phyloP scores from a whole-genome alignment of 2,888 invertebrate species.

The Andrena chrysosceles region DNA sequence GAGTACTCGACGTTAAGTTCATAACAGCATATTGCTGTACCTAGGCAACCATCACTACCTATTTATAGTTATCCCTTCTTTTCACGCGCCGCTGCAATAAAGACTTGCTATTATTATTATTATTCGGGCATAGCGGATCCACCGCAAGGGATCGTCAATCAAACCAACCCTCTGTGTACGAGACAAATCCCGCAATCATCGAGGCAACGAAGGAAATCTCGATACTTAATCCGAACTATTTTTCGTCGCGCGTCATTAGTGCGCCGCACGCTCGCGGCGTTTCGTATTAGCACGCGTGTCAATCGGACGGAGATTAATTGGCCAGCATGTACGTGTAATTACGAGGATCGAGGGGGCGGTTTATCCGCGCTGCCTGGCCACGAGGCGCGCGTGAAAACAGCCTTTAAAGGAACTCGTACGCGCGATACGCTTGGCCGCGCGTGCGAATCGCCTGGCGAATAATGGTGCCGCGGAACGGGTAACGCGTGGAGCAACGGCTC shows the following conservation, averaged over 20 bases:
- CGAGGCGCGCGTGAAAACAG: conserved; percentile 45
- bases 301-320: conserved; percentile 60
- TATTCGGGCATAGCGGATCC: too few relatives aligned
- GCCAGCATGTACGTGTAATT: conserved; percentile 38
- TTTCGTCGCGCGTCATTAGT: conserved; percentile 35
- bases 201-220: conserved; percentile 24
- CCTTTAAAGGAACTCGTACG: conserved; percentile 54
- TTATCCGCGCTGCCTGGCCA: conserved; percentile 24
- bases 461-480: conserved; percentile 39
- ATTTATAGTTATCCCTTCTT: too few relatives aligned
- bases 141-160: too few relatives aligned
- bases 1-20: too few relatives aligned
- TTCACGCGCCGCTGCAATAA: too few relatives aligned
- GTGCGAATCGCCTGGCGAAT: conserved; percentile 59
- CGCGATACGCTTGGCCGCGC: conserved; percentile 64
- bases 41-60: too few relatives aligned
- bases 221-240: conserved; percentile 16
- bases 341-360: conserved; percentile 43
- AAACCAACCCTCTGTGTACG: too few relatives aligned
- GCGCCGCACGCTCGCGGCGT: conserved; percentile 18
- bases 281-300: conserved; percentile 44
- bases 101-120: too few relatives aligned
- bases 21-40: too few relatives aligned
- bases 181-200: background rate
- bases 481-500: conserved; percentile 20